Base-by-base conservation (phyloP, 2,797 vertebrate genomes). In the Clarias fuscus region DNA sequence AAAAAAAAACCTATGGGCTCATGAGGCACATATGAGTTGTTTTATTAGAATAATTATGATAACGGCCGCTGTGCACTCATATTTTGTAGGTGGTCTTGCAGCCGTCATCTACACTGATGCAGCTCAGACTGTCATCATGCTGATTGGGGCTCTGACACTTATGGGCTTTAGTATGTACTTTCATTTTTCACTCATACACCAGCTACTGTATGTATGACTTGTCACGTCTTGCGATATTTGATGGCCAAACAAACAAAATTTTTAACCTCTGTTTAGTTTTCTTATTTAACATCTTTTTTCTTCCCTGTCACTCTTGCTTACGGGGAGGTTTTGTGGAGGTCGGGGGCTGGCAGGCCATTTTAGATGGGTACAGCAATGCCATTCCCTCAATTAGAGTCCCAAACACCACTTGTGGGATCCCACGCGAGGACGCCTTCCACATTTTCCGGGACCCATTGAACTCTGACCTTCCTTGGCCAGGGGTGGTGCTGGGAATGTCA, bases 101-200 rank as follows among this genome's bases (percentile, higher is more conserved):
- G 97, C 98, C 0, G 98, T 99, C 24, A 99, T 99, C 89, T 99
- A 99, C 94, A 99, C 98, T 0, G 98, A 99, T 0, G 96, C 98
- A 0, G 94, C 96, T 85, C 98, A 99, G 91, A 99, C 97, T 0
- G 84, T 93, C 27, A 96, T 99, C 93, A 99, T 99, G 98, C 94
- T 99, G 48, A 33, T 89, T 0, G 98, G 98, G 43, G 97, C 97
- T 0, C 83, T 99, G 65, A 95, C 90, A 33, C 96, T 99, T 88
- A 99, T 97, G 97, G 96, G 90, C 86, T 99, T 97, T 92, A 98
- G 98, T 99, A 93, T 96, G 98, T 97, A 24, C 2, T 77, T 77
- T 71, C 27, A 82, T 58, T 22, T 59, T 56, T 43, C 15, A 27
- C 18, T 81, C 20, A 59, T 27, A 27, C 2, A 15, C 27, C 40